Evolutionary conservation across 2,113 vertebrate genomes (phyloP), one percentile per base, ranked within the genome.

Genomic region (Chaenocephalus aceratus): DNA sequence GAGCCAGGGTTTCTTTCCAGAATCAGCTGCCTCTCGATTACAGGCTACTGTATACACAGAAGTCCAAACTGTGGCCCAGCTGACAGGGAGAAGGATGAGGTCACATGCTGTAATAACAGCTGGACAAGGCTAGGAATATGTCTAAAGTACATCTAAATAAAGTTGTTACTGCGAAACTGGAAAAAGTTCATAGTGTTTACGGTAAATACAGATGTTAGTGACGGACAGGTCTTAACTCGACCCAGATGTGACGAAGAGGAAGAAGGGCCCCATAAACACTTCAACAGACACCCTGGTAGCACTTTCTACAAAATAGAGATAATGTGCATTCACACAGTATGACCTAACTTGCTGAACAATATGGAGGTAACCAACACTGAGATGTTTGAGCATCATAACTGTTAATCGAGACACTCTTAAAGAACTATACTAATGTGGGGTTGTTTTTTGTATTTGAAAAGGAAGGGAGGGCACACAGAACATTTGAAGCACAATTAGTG

Each of bases 221-320:
- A 82, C 79, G 81, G 87, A 85, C 56, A 82, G 56, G 46, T 80
- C 85, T 61, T 85, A 92, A 93, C 79, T 70, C 13, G 59, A 69
- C 11, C 80, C 89, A 93, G 88, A 93, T 91, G 85, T 89, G 77
- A 63, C 16, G 3, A 11, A 54, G 60, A 85, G 72, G 77, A 88
- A 62, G 87, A 80, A 58, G 64, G 63, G 62, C 60, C 62, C 60
- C 72, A 58, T 82, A 88, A 85, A 88, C 54, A 72, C 79, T 41
- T 69, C 51, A 78, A 49, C 64, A 86, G 54, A 84, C 21, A 53
- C 63, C 76, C 89, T 87, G 86, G 93, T 71, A 86, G 88, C 83
- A 85, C 61, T 84, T 83, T 77, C 48, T 57, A 48, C 60, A 70
- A 1, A 15, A 72, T 52, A 16, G 61, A 48, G 26, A 54, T 30